A percentile compares a stretch with the other conserved stretches of the same genome.
Conservation (phyloP, 2,113 vertebrate genomes). For the Bufo bufo region DNA sequence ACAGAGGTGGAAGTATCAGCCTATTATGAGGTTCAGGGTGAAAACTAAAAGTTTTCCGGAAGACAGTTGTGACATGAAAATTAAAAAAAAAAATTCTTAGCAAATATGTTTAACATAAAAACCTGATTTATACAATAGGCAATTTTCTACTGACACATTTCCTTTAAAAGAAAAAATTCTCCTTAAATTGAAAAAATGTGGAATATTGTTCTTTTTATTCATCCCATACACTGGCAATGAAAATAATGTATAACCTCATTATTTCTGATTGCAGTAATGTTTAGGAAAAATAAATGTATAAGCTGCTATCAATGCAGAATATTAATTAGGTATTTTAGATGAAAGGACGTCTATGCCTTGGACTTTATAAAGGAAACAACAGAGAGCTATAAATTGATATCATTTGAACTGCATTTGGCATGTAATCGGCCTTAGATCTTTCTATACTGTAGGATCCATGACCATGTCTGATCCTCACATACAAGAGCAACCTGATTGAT, state of each 20-base stretch:
- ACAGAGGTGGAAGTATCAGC: no score
- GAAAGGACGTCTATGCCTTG: not conserved
- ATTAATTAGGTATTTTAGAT: conserved; percentile 33
- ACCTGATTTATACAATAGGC: no score
- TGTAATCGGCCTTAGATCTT: conserved; percentile 40
- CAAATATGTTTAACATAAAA: no score
- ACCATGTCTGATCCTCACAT: conserved; percentile 30
- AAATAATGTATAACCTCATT: not conserved
- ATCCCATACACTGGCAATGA: not conserved
- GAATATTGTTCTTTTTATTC: not conserved
- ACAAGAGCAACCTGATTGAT: conserved; percentile 30
- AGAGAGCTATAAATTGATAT: conserved; percentile 34
- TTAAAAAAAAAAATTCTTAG: no score
- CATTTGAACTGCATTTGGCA: conserved; percentile 22
- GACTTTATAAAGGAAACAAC: conserved; percentile 1
- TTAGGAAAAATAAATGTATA: conserved; percentile 33
- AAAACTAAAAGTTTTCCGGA: no score
- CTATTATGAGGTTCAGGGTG: no score
- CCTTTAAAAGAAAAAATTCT: not conserved
- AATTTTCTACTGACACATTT: no score
- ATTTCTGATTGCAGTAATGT: conserved; percentile 20
- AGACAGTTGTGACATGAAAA: no score
- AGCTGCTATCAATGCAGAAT: conserved; percentile 23
- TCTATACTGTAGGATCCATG: conserved; percentile 2
- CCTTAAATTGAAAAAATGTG: not conserved